Evolutionary conservation across 2,113 vertebrate species (phyloP).

Genomic region (Pungitius pungitius): DNA sequence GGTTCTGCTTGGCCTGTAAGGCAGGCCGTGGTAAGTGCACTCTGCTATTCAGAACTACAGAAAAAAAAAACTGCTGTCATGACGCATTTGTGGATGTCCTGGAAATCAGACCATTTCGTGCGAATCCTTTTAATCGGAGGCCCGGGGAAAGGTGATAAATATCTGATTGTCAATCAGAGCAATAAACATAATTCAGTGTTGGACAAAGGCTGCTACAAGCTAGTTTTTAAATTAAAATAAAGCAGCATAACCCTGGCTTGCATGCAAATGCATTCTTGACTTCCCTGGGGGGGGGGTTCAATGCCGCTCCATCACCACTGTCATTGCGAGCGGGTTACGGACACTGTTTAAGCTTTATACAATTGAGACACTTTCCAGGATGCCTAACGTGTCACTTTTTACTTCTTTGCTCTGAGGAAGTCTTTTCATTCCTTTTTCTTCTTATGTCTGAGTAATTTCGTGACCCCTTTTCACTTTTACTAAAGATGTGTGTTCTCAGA

Average conservation of each 20-base stretch:
- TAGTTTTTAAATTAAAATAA: constrained; percentile 15
- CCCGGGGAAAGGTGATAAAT: not conserved
- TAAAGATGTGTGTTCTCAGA: constrained; percentile 35
- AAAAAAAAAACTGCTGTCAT: not conserved
- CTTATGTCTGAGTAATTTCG: constrained; percentile 22
- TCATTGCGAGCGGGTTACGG: constrained; percentile 43
- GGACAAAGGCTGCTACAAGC: constrained; percentile 9
- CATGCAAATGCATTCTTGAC: constrained; percentile 51
- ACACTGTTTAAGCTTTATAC: constrained; percentile 54
- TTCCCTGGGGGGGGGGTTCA: constrained; percentile 38
- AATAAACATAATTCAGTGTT: constrained; percentile 6
- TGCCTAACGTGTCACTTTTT: constrained; percentile 40
- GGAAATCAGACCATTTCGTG: constrained; percentile 18
- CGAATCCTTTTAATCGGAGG: not conserved
- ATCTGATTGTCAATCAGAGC: constrained; percentile 11
- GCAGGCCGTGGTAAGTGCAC: constrained; percentile 26
- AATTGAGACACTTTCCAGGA: constrained; percentile 20
- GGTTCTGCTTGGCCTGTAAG: constrained; percentile 4
- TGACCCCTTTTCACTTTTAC: constrained; percentile 17
- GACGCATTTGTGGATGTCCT: constrained; percentile 39
- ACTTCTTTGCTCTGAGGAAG: constrained; percentile 18
- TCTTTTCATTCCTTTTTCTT: not conserved
- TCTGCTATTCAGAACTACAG: constrained; percentile 27
- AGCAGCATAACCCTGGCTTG: constrained; percentile 38
- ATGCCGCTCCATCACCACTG: constrained; percentile 49